These are phyloP conservation scores for Drosophila austrosaltans DNA, from an alignment of 2,888 invertebrate genomes.

Conservation along the genomic window DNA sequence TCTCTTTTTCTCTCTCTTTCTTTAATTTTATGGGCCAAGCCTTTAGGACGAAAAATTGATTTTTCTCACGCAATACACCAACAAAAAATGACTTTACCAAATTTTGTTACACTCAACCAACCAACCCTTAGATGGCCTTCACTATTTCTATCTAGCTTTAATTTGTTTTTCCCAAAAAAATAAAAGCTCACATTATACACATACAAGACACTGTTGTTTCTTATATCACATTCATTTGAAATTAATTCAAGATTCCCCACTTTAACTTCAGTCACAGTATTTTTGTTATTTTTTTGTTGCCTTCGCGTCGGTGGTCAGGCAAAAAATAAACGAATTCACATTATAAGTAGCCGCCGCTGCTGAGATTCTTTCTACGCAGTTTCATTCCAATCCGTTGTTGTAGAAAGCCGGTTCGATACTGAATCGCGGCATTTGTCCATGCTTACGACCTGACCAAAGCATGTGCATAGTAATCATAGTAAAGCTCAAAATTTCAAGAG, in stretches of 20 bases:
- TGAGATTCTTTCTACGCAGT: slow-evolving; percentile 48
- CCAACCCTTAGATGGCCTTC: slow-evolving; percentile 65
- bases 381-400: slow-evolving; percentile 78
- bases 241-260: slow-evolving; percentile 57
- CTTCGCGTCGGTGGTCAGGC: slow-evolving; percentile 49
- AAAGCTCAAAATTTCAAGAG: slow-evolving; percentile 64
- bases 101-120: slow-evolving; percentile 46
- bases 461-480: slow-evolving; percentile 55
- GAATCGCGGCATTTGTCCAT: slow-evolving; percentile 50
- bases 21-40: slow-evolving; percentile 11
- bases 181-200: slow-evolving; percentile 27
- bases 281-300: slow-evolving; percentile 41
- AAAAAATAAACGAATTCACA: slow-evolving; percentile 45
- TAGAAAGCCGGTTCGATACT: slow-evolving; percentile 84
- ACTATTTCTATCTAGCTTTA: slow-evolving; percentile 53
- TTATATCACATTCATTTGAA: slow-evolving; percentile 52
- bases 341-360: slow-evolving; percentile 42
- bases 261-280: slow-evolving; percentile 34
- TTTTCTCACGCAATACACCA: slow-evolving; percentile 77
- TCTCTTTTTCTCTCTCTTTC: slow-evolving; percentile 20
- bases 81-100: slow-evolving; percentile 48
- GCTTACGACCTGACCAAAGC: slow-evolving; percentile 71
- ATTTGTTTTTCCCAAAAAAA: slow-evolving; percentile 54
- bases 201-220: slow-evolving; percentile 28
- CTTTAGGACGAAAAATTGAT: slow-evolving; percentile 73